Evolutionary conservation across 2,888 invertebrate species (phyloP), one percentile per base, ranked within the genome.

Genomic region (Mythimna impura): DNA sequence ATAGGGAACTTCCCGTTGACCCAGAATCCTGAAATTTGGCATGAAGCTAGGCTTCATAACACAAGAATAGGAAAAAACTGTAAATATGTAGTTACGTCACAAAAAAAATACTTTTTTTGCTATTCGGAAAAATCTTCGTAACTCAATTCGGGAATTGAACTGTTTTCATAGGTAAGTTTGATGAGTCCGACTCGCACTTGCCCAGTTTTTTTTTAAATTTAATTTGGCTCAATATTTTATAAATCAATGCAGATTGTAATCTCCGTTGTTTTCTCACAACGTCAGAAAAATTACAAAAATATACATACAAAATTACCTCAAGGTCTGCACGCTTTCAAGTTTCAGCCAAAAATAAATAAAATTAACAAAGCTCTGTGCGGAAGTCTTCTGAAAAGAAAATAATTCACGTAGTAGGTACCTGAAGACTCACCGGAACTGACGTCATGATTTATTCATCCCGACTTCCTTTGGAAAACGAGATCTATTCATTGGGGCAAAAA

Each of bases 371-470:
- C 43, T 40, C 52, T 66, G 58, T 62, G 57, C 61, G 50, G 62
- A 79, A 73, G 47, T 72, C 10, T 22, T 30, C 43, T 40, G 55
- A 52, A 73, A 81, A 78, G 66, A 80, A 82, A 79, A 81, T 84
- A 84, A 88, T 84, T 86, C 72, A 84, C 68, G 60, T 68, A 60
- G 36, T 2, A 50, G 47, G 25, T 60, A 63, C 64, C 72, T 82
- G 74, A 82, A 86, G 74, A 77, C 78, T 75, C 74, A 73, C 78
- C 82, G 89, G 89, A 87, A 86, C 86, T 88, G 87, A 88, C 86
- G 89, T 80, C 89, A 90, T 90, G 89, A 89, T 87, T 90, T 88
- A 91, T 91, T 90, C 89, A 90, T 86, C 61, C 78, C 77, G 77
- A 84, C 83, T 87, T 89, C 88, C 84, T 83, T 88, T 88, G 82